These are phyloP conservation scores for Chlorops oryzae DNA, from an alignment of 1,140 invertebrate species.

Conservation along the genomic window DNA sequence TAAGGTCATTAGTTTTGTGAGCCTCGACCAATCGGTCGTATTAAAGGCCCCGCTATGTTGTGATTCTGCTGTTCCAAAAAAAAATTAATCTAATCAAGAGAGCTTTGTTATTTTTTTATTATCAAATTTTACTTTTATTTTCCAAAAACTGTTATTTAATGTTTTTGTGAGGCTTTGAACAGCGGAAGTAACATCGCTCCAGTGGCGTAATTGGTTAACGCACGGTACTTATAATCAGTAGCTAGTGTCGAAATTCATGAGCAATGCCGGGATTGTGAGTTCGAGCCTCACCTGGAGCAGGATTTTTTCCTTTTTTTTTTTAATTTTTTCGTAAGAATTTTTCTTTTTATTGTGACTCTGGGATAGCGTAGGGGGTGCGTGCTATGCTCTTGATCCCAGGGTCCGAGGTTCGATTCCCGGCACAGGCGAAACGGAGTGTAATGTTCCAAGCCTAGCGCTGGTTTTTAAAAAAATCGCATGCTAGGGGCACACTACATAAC, in stretches of 20 bases:
- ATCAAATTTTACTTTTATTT: no score
- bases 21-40: background rate
- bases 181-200: conserved; percentile 51
- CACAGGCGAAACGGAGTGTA: no score
- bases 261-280: conserved; percentile 91
- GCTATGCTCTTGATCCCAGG: no score
- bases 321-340: conserved; percentile 42
- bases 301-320: no score
- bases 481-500: no score
- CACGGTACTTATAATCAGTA: conserved; percentile 93
- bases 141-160: background rate
- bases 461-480: no score
- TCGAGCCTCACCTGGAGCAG: conserved; percentile 91
- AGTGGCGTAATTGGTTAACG: conserved; percentile 96
- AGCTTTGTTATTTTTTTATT: no score
- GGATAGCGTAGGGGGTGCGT: no score
- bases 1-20: no score
- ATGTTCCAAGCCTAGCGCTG: no score
- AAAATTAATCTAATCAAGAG: background rate
- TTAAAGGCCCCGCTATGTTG: background rate
- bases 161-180: conserved; percentile 8
- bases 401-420: no score
- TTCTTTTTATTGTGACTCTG: conserved; percentile 54
- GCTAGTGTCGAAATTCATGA: conserved; percentile 64
- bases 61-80: background rate